Percentiles rank a stretch among this genome's conserved stretches.
phyloP scores from a whole-genome alignment of 2,113 vertebrate species.

The Vulpes ferrilata region DNA sequence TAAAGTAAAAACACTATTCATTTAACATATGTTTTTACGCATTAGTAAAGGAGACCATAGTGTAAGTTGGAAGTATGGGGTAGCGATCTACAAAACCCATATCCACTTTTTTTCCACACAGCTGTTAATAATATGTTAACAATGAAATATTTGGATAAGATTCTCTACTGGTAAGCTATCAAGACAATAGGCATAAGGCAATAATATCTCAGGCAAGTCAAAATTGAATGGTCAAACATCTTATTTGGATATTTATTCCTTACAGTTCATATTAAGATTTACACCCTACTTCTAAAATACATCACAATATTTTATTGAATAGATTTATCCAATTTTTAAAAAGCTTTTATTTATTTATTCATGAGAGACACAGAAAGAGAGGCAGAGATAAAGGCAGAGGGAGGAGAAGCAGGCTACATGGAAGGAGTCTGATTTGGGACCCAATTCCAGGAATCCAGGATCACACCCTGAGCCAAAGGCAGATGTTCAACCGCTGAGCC shows the following conservation, averaged over 20 bases:
- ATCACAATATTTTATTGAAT: not conserved
- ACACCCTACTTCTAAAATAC: not conserved
- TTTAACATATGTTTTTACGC: not conserved
- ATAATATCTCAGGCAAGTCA: not conserved
- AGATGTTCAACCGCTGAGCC: too few relatives aligned
- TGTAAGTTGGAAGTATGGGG: not conserved
- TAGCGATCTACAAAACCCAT: not conserved
- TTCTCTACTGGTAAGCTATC: not conserved
- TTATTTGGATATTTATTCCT: not conserved
- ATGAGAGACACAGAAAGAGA: too few relatives aligned
- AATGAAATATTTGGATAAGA: not conserved
- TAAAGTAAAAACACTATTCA: not conserved
- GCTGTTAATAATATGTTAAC: not conserved
- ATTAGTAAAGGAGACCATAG: not conserved
- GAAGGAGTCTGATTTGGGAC: too few relatives aligned
- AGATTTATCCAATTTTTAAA: not conserved
- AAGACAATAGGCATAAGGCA: not conserved
- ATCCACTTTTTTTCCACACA: not conserved
- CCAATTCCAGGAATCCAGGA: too few relatives aligned
- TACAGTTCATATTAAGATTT: not conserved
- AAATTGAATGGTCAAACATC: not conserved
- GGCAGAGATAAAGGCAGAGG: too few relatives aligned
- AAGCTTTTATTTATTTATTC: too few relatives aligned
- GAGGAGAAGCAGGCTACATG: too few relatives aligned
- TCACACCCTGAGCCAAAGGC: too few relatives aligned